These are phyloP conservation scores for Callimorpha dominula DNA, from an alignment of 2,888 invertebrate genomes.

Conservation along the genomic window DNA sequence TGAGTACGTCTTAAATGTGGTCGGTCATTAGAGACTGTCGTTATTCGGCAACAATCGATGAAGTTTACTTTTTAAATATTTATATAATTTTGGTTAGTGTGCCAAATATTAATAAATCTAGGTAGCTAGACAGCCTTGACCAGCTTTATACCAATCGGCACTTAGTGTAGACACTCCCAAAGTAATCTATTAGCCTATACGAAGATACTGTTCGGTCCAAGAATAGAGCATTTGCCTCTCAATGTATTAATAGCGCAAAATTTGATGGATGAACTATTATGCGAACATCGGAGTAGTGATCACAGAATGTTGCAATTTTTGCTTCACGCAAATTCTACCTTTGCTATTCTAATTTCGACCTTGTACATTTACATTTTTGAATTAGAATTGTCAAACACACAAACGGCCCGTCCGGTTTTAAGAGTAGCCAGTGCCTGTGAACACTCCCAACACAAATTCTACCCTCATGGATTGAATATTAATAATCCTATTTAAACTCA, in stretches of 20 bases:
- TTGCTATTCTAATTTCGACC: not conserved
- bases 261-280: conserved; percentile 39
- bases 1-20: not conserved
- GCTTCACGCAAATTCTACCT: not conserved
- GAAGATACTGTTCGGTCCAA: conserved; percentile 29
- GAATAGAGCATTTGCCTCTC: conserved; percentile 45
- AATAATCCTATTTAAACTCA: no score
- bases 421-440: no score
- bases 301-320: not conserved
- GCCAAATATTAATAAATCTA: not conserved
- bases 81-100: not conserved
- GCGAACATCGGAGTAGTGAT: conserved; percentile 2
- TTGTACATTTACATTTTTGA: not conserved
- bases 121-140: conserved; percentile 4
- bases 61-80: no score
- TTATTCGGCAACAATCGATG: no score
- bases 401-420: no score
- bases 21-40: not conserved
- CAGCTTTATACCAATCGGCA: not conserved
- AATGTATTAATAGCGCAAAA: conserved; percentile 49
- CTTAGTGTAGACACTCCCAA: conserved; percentile 14
- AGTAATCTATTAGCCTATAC: conserved; percentile 13
- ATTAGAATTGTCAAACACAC: not conserved
- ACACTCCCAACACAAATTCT: no score
- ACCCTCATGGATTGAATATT: no score